Evolutionary conservation across 1,140 invertebrate genomes (phyloP).

Genomic region (Metaphire vulgaris): DNA sequence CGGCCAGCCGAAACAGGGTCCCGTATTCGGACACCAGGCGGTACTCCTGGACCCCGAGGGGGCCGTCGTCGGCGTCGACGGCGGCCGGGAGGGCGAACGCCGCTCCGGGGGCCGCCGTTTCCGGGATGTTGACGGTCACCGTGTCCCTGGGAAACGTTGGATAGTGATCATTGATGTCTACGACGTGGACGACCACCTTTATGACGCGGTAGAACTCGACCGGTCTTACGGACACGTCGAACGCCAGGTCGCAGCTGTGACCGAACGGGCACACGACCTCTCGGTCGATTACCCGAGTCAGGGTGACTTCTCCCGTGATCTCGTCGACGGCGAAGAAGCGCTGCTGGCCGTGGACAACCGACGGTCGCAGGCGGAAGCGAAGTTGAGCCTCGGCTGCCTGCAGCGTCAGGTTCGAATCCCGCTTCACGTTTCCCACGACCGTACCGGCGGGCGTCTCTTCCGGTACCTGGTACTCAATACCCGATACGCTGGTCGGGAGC

Average conservation of each 20-base stretch:
- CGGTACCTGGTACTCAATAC: conserved; percentile 13
- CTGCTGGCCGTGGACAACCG: background rate
- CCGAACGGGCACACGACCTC: conserved; percentile 16
- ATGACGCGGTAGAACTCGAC: conserved; percentile 8
- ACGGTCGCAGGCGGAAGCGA: conserved; percentile 10
- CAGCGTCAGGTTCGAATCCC: conserved; percentile 1
- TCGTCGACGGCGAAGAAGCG: conserved; percentile 19
- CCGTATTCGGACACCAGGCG: background rate
- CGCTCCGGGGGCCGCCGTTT: conserved; percentile 16
- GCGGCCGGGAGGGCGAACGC: conserved; percentile 14
- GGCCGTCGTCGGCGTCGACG: conserved; percentile 13
- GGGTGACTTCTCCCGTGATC: conserved; percentile 23
- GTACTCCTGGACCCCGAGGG: conserved; percentile 13
- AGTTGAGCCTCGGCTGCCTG: conserved; percentile 1
- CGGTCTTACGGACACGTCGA: conserved; percentile 18
- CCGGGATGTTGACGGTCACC: conserved; percentile 5
- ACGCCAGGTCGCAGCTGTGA: conserved; percentile 19
- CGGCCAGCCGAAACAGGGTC: conserved; percentile 8
- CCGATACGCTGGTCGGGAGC: background rate
- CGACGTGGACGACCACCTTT: conserved; percentile 23
- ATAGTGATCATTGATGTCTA: conserved; percentile 24
- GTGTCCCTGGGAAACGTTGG: background rate
- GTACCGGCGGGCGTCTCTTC: conserved; percentile 14
- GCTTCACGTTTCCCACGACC: conserved; percentile 56
- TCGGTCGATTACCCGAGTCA: conserved; percentile 21